Evolutionary conservation across 2,888 invertebrate genomes (phyloP), one percentile per base, ranked within the genome.

Genomic region (Caenorhabditis sp.): DNA sequence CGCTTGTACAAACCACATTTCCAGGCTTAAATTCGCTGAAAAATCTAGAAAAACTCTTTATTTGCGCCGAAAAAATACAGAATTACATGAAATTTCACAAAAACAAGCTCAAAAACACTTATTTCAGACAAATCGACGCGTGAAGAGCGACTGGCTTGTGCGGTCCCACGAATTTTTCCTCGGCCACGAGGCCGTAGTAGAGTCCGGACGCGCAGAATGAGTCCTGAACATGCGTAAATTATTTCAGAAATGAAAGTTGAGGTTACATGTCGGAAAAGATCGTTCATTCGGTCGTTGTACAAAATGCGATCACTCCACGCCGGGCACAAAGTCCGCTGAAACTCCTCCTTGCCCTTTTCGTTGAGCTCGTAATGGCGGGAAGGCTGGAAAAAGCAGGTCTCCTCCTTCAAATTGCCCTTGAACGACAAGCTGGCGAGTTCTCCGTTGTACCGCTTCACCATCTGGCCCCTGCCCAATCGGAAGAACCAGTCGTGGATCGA

Each of bases 401-500:
- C 83, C 61, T 85, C 85, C 37, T 59, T 71, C 32, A 85, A 58
- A 17, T 59, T 58, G 22, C 84, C 84, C 52, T 76, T 70, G 75
- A 84, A 83, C 15, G 81, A 63, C 20, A 81, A 55, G 46, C 77
- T 66, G 0, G 82, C 80, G 63, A 84, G 62, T 45, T 85, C 85
- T 17, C 82, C 82, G 48, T 85, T 84, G 73, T 85, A 85, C 53
- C 77, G 61, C 52, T 78, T 79, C 20, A 83, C 83, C 84, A 85
- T 83, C 58, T 83, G 85, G 2, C 85, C 85, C 20, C 84, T 63
- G 20, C 84, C 84, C 41, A 84, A 63, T 27, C 80, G 66, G 78
- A 85, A 85, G 72, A 85, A 82, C 83, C 84, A 85, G 52, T 85
- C 84, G 48, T 85, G 85, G 45, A 85, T 82, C 17, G 84, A 81